Conservation (phyloP, 2,797 vertebrate genomes). For the Tapera naevia region DNA sequence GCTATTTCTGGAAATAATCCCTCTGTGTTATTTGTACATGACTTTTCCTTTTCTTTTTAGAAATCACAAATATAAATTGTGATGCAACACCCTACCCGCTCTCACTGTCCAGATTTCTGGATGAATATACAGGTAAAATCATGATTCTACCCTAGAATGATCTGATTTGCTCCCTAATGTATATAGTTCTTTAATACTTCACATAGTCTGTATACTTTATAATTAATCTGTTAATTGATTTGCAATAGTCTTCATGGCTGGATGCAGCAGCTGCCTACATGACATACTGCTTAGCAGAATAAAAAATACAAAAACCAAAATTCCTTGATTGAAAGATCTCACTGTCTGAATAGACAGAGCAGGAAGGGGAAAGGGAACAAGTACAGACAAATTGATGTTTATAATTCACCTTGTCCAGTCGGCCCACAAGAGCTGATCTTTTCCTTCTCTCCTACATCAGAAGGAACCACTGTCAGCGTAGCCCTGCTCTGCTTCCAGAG, state of each 20-base stretch:
- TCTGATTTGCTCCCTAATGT: neutral
- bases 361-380: neutral
- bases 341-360: neutral
- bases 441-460: neutral
- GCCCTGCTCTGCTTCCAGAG: neutral
- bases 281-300: neutral
- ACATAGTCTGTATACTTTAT: accelerated
- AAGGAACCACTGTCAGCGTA: neutral
- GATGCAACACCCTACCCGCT: accelerated
- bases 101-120: neutral
- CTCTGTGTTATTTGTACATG: neutral
- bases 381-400: neutral
- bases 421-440: neutral
- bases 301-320: neutral
- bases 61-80: slow-evolving; percentile 38
- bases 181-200: neutral
- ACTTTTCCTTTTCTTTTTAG: slow-evolving; percentile 18
- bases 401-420: neutral
- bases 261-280: neutral
- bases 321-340: neutral
- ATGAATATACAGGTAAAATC: slow-evolving; percentile 58
- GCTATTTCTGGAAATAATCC: neutral
- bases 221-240: neutral
- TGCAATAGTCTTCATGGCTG: neutral
- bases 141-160: neutral